A percentile compares a stretch with the other conserved stretches of the same genome.
phyloP scores from a whole-genome alignment of 2,888 invertebrate genomes.

The Drosophila neonasuta region DNA sequence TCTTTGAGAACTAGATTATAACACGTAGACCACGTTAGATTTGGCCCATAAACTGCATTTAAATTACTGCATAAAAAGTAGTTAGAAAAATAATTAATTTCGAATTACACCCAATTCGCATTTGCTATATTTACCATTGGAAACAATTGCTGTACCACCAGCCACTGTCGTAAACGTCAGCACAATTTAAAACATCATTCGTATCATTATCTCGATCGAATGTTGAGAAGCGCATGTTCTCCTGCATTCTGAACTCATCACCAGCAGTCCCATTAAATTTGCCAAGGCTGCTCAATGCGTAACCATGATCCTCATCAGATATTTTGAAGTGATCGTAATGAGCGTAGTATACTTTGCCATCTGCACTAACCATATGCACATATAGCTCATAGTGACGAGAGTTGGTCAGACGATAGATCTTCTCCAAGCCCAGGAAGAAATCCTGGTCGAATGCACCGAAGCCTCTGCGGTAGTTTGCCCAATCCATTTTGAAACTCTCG shows the following conservation, averaged over 20 bases:
- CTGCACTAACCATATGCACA: background rate
- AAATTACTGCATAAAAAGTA: background rate
- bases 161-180: background rate
- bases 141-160: background rate
- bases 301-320: background rate
- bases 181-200: background rate
- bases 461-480: background rate
- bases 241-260: too few relatives aligned
- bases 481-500: background rate
- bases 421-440: constrained; percentile 3
- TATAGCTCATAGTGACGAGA: background rate
- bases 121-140: background rate
- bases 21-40: background rate
- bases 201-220: constrained; percentile 5
- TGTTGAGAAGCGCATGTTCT: background rate
- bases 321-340: constrained; percentile 2
- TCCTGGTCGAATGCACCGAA: constrained; percentile 1
- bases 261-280: background rate
- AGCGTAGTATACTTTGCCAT: background rate
- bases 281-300: background rate
- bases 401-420: background rate
- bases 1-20: background rate
- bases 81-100: too few relatives aligned
- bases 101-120: background rate
- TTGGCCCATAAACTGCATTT: background rate